Conservation (phyloP, 2,888 invertebrate genomes). For the Drosophila merina region DNA sequence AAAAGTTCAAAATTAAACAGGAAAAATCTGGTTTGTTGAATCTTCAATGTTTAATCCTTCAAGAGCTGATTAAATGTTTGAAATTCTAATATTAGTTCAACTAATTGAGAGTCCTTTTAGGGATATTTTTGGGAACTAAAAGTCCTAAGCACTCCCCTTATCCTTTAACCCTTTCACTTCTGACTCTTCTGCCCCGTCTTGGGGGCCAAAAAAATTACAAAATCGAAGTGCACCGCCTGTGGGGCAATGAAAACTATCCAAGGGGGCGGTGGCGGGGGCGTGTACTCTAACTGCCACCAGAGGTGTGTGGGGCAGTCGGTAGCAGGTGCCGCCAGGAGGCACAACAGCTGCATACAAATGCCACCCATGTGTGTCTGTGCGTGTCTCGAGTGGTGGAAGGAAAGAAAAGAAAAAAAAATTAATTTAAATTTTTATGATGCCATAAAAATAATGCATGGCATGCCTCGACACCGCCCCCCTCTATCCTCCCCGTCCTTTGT, state of each 20-base stretch:
- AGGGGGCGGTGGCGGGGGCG: not conserved
- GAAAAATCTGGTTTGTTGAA: too few relatives aligned
- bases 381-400: slow-evolving; percentile 24
- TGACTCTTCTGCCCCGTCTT: slow-evolving; percentile 6
- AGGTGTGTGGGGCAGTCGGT: too few relatives aligned
- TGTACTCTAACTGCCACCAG: slow-evolving; percentile 30
- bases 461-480: slow-evolving; percentile 25
- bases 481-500: too few relatives aligned
- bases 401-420: slow-evolving; percentile 67
- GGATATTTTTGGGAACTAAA: too few relatives aligned
- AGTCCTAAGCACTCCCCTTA: not conserved
- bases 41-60: not conserved
- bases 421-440: slow-evolving; percentile 76
- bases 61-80: not conserved
- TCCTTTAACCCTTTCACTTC: not conserved
- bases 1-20: not conserved
- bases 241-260: slow-evolving; percentile 25
- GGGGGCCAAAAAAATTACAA: slow-evolving; percentile 32
- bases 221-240: slow-evolving; percentile 20
- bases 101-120: not conserved
- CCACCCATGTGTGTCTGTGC: slow-evolving; percentile 20
- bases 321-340: not conserved
- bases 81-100: not conserved
- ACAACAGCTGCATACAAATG: slow-evolving; percentile 60
- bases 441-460: slow-evolving; percentile 73